These are phyloP conservation scores for Drosophila bunnanda DNA, from an alignment of 2,888 invertebrate genomes.

Conservation along the genomic window DNA sequence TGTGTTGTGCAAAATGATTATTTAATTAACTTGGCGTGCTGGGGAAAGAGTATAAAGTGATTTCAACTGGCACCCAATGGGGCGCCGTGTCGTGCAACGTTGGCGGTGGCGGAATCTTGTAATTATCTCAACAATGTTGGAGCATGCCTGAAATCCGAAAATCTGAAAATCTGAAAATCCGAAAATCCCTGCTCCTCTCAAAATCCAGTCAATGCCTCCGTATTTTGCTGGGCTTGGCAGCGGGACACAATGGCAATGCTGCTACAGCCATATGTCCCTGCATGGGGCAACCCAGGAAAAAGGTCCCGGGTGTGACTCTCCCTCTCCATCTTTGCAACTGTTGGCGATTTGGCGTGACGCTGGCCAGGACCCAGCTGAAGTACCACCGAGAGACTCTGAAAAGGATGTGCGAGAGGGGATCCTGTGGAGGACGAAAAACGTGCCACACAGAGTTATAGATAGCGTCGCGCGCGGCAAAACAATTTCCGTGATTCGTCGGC, in stretches of 20 bases:
- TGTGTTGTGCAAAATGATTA: constrained; percentile 40
- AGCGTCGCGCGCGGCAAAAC: constrained; percentile 47
- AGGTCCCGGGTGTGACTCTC: constrained; percentile 15
- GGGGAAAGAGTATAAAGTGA: constrained; percentile 2
- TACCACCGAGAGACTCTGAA: background rate
- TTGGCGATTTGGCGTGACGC: constrained; percentile 38
- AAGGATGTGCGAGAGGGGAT: background rate
- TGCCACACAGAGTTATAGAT: constrained; percentile 23
- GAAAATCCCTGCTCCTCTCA: background rate
- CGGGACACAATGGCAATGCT: constrained; percentile 19
- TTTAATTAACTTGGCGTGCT: constrained; percentile 42
- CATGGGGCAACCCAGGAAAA: constrained; percentile 26
- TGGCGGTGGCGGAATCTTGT: constrained; percentile 38
- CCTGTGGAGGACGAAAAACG: constrained; percentile 16
- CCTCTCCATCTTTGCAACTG: constrained; percentile 20
- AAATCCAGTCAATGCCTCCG: constrained; percentile 36
- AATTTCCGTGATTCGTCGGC: constrained; percentile 59
- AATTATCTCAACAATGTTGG: constrained; percentile 53
- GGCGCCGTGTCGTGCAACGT: background rate
- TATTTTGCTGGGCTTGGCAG: background rate
- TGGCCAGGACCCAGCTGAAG: constrained; percentile 23
- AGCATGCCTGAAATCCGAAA: constrained; percentile 20
- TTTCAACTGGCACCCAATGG: constrained; percentile 8
- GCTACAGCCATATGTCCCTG: constrained; percentile 17
- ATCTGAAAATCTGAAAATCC: constrained; percentile 12